phyloP scores from a whole-genome alignment of 1,140 invertebrate species.

The Akabosia matsudoensis region DNA sequence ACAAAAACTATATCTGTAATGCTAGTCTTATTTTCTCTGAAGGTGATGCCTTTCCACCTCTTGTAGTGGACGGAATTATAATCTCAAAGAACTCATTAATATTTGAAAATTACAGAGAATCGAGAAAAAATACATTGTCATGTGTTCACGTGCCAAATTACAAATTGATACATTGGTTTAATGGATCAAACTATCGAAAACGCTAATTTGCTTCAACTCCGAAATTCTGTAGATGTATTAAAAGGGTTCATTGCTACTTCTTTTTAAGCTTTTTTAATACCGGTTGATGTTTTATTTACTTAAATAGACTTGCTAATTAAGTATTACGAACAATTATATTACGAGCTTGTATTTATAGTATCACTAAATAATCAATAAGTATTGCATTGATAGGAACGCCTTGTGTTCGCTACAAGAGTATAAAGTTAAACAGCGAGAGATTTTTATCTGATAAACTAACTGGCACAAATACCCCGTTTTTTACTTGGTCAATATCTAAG shows the following conservation, averaged over 20 bases:
- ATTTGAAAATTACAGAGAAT: no score
- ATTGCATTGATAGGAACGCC: not conserved
- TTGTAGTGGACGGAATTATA: no score
- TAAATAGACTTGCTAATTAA: conserved; percentile 11
- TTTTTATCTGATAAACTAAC: not conserved
- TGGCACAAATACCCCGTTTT: not conserved
- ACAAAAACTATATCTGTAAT: no score
- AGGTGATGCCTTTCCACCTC: no score
- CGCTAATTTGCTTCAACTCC: no score
- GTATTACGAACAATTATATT: not conserved
- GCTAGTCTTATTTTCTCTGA: conserved; percentile 7
- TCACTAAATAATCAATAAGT: not conserved
- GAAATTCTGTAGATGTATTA: not conserved
- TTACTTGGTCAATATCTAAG: no score
- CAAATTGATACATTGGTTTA: not conserved
- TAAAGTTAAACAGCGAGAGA: no score
- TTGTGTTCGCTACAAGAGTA: not conserved
- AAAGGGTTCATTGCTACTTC: no score
- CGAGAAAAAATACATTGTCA: no score
- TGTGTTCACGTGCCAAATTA: not conserved
- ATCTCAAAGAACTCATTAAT: no score
- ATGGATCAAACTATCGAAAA: no score
- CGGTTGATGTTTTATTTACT: not conserved
- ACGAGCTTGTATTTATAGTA: not conserved
- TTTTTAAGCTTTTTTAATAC: no score